phyloP scores from a whole-genome alignment of 2,888 invertebrate genomes.

The Cloeon dipterum region DNA sequence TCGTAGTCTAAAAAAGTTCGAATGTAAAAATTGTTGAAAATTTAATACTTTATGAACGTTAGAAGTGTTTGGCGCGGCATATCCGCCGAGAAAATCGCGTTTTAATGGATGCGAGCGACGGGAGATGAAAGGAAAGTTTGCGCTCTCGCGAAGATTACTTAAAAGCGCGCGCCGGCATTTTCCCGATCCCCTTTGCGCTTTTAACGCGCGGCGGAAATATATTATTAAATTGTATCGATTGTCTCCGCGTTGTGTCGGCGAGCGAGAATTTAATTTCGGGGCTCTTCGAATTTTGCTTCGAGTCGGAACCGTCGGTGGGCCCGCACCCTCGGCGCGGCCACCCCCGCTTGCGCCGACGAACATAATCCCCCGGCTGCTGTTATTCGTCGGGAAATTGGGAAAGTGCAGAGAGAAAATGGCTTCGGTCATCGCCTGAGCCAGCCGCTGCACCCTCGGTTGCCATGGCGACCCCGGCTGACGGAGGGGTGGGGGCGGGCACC shows the following conservation, averaged over 20 bases:
- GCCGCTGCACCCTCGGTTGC: neutral
- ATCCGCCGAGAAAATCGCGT: too few relatives aligned
- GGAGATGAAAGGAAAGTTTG: too few relatives aligned
- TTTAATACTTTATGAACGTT: too few relatives aligned
- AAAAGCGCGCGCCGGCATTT: constrained; percentile 3
- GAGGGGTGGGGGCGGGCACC: neutral
- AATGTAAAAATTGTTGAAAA: too few relatives aligned
- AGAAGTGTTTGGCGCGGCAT: too few relatives aligned
- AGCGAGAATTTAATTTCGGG: constrained; percentile 4
- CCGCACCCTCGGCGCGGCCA: neutral
- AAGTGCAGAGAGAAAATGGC: neutral
- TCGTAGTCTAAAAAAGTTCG: too few relatives aligned
- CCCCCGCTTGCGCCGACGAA: neutral
- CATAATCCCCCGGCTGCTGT: neutral
- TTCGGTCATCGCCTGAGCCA: neutral
- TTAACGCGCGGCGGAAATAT: too few relatives aligned
- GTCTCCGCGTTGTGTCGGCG: too few relatives aligned
- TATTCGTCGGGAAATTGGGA: neutral
- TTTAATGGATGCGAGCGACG: too few relatives aligned
- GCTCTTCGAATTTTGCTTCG: constrained; percentile 8
- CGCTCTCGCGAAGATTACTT: neutral
- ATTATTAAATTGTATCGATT: too few relatives aligned
- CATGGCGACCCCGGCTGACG: neutral
- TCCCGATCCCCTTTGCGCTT: constrained; percentile 8
- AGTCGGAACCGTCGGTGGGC: too few relatives aligned